These are phyloP conservation scores for Papilio xuthus DNA, from an alignment of 1,140 invertebrate species.

Conservation along the genomic window DNA sequence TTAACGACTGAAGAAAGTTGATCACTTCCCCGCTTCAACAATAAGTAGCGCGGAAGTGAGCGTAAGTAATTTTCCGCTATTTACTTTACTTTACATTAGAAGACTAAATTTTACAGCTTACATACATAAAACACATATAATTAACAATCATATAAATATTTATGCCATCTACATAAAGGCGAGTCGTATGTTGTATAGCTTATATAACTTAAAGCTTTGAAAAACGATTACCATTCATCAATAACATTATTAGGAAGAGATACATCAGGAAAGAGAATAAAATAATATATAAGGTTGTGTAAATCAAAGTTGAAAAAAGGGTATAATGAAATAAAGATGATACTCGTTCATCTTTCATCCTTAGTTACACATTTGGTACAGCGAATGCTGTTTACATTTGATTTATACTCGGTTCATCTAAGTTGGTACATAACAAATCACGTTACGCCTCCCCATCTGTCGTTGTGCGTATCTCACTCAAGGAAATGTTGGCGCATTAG, in stretches of 20 bases:
- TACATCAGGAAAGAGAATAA: background rate
- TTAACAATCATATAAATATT: background rate
- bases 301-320: background rate
- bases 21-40: conserved; percentile 15
- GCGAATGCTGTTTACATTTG: conserved; percentile 53
- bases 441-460: conserved; percentile 49
- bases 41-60: conserved; percentile 19
- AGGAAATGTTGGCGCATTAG: conserved; percentile 21
- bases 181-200: no score
- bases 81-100: background rate
- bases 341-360: conserved; percentile 45
- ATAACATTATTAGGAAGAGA: no score
- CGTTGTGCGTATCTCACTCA: conserved; percentile 53
- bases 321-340: conserved; percentile 49
- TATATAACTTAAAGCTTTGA: no score
- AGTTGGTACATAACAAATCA: conserved; percentile 53
- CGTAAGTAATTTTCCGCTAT: conserved; percentile 24
- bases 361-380: conserved; percentile 57
- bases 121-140: background rate
- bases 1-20: conserved; percentile 35
- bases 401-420: conserved; percentile 48
- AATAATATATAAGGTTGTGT: background rate
- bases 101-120: conserved; percentile 16
- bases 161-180: background rate
- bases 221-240: background rate